Percentiles rank a stretch among this genome's conserved stretches.
phyloP scores from a whole-genome alignment of 2,797 vertebrate genomes.

The Coregonus suidteri region DNA sequence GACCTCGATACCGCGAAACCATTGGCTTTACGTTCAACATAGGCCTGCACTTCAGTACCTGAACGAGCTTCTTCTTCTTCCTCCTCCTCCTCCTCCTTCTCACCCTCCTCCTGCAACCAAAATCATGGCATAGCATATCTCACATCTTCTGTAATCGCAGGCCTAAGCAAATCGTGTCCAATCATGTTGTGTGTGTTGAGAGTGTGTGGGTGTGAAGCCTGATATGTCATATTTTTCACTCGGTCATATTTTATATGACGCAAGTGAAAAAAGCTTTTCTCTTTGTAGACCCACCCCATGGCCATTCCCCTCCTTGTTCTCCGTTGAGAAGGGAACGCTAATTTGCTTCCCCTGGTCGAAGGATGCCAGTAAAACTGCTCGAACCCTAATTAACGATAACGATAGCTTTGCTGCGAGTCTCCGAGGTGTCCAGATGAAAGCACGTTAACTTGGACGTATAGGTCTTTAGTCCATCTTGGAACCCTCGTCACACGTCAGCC shows the following conservation, averaged over 20 bases:
- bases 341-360: background rate
- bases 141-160: background rate
- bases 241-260: background rate
- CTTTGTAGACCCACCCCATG: background rate
- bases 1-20: background rate
- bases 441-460: background rate
- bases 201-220: slow-evolving; percentile 2
- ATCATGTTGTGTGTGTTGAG: slow-evolving; percentile 9
- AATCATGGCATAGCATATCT: background rate
- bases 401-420: slow-evolving; percentile 1
- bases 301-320: background rate
- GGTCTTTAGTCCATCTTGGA: background rate
- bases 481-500: slow-evolving; percentile 24
- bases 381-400: background rate
- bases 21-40: background rate
- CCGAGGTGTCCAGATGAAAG: slow-evolving; percentile 3
- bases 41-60: background rate
- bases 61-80: background rate
- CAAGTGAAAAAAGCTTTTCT: background rate
- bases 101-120: background rate
- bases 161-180: background rate
- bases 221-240: background rate
- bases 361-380: slow-evolving; percentile 12
- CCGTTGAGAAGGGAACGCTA: slow-evolving; percentile 4
- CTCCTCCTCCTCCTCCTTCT: background rate